Evolutionary conservation across 2,888 invertebrate genomes (phyloP).

Genomic region (Scrobipalpa costella): DNA sequence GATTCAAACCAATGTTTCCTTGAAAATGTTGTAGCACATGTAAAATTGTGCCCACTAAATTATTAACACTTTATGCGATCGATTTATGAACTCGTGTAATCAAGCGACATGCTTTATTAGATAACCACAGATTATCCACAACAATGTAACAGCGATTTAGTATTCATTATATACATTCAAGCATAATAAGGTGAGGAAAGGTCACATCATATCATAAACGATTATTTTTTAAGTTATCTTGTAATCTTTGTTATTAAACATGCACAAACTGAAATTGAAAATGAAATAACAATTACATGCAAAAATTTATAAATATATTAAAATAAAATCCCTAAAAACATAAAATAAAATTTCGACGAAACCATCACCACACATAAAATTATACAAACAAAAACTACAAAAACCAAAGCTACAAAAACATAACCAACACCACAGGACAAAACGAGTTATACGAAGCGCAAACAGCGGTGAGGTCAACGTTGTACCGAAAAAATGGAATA

Average conservation of each 20-base stretch:
- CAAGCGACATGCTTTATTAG: constrained; percentile 9
- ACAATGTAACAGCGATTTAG: constrained; percentile 6
- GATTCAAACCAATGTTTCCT: no score
- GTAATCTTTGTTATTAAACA: background rate
- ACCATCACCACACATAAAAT: background rate
- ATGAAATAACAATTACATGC: background rate
- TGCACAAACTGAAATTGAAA: background rate
- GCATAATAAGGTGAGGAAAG: constrained; percentile 8
- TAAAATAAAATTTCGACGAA: background rate
- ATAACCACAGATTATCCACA: constrained; percentile 4
- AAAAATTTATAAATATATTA: background rate
- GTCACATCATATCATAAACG: background rate
- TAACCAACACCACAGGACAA: constrained; percentile 19
- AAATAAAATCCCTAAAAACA: background rate
- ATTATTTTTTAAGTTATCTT: background rate
- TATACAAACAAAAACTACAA: background rate
- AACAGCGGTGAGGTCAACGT: constrained; percentile 32
- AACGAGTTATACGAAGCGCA: constrained; percentile 22
- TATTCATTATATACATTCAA: constrained; percentile 3
- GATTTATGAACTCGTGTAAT: background rate
- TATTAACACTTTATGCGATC: no score
- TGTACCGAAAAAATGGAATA: background rate
- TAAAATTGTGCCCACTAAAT: no score
- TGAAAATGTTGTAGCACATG: no score
- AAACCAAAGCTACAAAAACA: background rate